Percentiles rank a stretch among this genome's conserved stretches.
Conservation (phyloP, 64 coral and sea anemone species). For the Montipora sp. region DNA sequence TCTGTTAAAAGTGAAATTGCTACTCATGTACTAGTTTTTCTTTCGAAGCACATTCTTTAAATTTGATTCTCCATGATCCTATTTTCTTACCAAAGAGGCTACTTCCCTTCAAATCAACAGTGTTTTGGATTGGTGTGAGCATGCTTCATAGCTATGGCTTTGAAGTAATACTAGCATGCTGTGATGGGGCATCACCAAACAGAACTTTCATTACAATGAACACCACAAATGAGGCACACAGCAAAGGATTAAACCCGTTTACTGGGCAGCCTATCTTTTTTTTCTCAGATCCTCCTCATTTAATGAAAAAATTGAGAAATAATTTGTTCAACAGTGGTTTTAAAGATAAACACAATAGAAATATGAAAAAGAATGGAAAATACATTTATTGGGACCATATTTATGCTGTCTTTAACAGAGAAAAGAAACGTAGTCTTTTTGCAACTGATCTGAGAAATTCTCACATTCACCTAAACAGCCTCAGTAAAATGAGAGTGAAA, state of each 20-base stretch:
- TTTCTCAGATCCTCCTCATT: constrained; percentile 66
- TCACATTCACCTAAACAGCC: constrained; percentile 52
- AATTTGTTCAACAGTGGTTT: constrained; percentile 70
- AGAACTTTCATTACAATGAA: constrained; percentile 56
- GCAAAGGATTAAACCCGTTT: constrained; percentile 55
- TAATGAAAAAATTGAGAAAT: constrained; percentile 79
- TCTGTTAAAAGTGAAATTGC: neutral
- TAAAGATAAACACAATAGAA: constrained; percentile 42
- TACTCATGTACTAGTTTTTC: constrained; percentile 48
- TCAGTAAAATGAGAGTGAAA: constrained; percentile 72
- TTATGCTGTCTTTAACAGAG: constrained; percentile 55
- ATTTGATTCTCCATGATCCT: constrained; percentile 49
- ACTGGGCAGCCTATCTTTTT: constrained; percentile 43
- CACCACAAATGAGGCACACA: constrained; percentile 48
- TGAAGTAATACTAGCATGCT: constrained; percentile 35
- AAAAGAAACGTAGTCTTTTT: constrained; percentile 55
- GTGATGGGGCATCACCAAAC: constrained; percentile 70
- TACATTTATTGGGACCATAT: constrained; percentile 68
- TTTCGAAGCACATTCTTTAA: constrained; percentile 14
- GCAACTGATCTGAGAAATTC: constrained; percentile 61
- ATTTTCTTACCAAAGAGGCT: constrained; percentile 35
- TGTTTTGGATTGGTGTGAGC: constrained; percentile 55
- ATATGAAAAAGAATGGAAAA: constrained; percentile 61
- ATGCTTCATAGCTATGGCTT: constrained; percentile 59
- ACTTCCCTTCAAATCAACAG: constrained; percentile 20